Percentiles rank a stretch among this genome's conserved stretches.
Conservation (phyloP, 2,888 invertebrate species). For the Andrena bucephala region DNA sequence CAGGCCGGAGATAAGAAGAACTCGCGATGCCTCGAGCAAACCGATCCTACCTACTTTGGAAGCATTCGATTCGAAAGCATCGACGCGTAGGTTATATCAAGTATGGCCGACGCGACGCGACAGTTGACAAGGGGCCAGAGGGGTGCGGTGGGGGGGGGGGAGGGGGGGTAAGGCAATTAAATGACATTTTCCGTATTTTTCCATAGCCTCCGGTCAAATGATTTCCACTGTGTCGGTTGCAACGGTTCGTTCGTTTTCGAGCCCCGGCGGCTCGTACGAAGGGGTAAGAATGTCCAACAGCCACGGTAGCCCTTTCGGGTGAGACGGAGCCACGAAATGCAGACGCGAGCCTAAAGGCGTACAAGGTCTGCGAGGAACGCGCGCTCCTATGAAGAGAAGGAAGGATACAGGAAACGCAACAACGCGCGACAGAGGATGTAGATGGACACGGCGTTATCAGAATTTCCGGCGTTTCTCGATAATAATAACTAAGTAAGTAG, state of each 20-base stretch:
- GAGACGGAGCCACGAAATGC: no score
- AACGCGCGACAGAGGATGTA: conserved; percentile 66
- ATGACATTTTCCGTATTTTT: conserved; percentile 2
- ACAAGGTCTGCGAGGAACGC: conserved; percentile 2
- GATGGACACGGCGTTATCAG: conserved; percentile 78
- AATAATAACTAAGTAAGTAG: conserved; percentile 58
- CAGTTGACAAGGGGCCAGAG: background rate
- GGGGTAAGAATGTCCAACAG: no score
- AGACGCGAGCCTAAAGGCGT: background rate
- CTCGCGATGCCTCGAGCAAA: no score
- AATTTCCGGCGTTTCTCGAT: conserved; percentile 78
- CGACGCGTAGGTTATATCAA: background rate
- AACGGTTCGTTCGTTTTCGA: background rate
- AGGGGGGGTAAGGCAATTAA: background rate
- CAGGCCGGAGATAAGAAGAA: no score
- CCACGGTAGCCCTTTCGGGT: no score
- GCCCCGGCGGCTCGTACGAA: no score
- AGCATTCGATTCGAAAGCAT: no score
- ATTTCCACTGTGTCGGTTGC: background rate
- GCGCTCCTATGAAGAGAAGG: conserved; percentile 18
- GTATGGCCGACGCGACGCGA: background rate
- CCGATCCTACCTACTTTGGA: no score
- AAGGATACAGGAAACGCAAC: conserved; percentile 65
- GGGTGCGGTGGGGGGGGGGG: no score
- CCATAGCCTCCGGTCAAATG: background rate